Evolutionary conservation across 92 coral and sea anemone genomes (phyloP).

Genomic region (Ricordea florida): DNA sequence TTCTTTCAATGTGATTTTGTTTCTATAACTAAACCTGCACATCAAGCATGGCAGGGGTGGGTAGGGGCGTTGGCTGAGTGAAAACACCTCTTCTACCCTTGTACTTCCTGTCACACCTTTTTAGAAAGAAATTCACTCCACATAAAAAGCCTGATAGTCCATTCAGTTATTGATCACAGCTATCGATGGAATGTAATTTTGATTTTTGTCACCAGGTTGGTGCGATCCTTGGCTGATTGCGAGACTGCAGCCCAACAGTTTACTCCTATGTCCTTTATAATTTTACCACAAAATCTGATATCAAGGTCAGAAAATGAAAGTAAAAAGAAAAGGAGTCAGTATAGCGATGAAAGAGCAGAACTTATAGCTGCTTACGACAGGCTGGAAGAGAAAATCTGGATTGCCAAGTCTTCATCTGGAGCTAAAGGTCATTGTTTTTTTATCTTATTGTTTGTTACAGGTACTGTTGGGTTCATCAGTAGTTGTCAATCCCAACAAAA

Average conservation of each 20-base stretch:
- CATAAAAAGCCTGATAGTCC: neutral
- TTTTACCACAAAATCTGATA: conserved; percentile 44
- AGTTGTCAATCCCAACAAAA: no score
- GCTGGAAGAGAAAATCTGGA: conserved; percentile 60
- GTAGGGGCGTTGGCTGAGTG: no score
- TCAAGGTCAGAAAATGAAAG: conserved; percentile 7
- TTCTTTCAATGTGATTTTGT: neutral
- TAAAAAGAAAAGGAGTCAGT: conserved; percentile 6
- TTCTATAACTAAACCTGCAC: no score
- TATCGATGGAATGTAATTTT: neutral
- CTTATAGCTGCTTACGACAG: conserved; percentile 29
- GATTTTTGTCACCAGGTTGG: conserved; percentile 25
- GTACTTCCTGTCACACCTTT: no score
- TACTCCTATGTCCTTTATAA: conserved; percentile 68
- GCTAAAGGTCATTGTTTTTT: conserved; percentile 84
- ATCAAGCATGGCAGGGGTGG: no score
- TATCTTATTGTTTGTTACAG: no score
- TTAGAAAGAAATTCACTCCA: neutral
- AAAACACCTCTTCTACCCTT: no score
- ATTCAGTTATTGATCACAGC: neutral
- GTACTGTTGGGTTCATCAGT: no score
- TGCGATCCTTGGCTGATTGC: conserved; percentile 56
- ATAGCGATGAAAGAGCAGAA: conserved; percentile 62
- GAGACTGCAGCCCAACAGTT: conserved; percentile 39
- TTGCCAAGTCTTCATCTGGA: conserved; percentile 80